Percentiles rank a stretch among this genome's conserved stretches.
These are phyloP conservation scores for Crotalus horridus DNA, from an alignment of 2,113 vertebrate genomes.

Conservation along the genomic window DNA sequence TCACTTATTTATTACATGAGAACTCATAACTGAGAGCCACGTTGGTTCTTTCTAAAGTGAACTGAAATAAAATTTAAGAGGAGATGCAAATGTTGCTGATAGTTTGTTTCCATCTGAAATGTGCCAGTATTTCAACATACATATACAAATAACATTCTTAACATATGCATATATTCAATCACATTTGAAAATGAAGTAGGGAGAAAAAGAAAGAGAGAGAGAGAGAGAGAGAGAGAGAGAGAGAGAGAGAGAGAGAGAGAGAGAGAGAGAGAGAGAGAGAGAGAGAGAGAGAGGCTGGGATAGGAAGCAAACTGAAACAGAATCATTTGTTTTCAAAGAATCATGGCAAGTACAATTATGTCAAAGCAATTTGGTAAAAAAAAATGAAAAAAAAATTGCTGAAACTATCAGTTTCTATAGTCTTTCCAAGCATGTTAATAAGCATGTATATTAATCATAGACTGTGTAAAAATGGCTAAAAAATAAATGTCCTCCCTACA, in stretches of 20 bases:
- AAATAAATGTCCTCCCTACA: neutral
- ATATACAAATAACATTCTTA: neutral
- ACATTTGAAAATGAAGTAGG: neutral
- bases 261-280: neutral
- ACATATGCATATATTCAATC: neutral
- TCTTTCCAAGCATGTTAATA: neutral
- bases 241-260: fast-evolving
- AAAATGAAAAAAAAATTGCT: constrained; percentile 1
- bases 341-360: neutral
- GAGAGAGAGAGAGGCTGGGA: neutral
- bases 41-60: neutral
- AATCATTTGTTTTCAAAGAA: constrained; percentile 12
- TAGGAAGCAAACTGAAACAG: neutral
- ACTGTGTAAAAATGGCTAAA: constrained; percentile 17
- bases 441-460: neutral
- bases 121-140: neutral
- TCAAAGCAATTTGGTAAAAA: constrained; percentile 12
- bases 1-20: neutral
- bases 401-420: neutral
- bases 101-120: neutral
- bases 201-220: neutral
- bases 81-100: neutral
- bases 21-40: neutral
- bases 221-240: too few relatives aligned
- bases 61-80: neutral